These are phyloP conservation scores for Apomyelois bistriatella DNA, from an alignment of 2,888 invertebrate genomes.

Conservation along the genomic window DNA sequence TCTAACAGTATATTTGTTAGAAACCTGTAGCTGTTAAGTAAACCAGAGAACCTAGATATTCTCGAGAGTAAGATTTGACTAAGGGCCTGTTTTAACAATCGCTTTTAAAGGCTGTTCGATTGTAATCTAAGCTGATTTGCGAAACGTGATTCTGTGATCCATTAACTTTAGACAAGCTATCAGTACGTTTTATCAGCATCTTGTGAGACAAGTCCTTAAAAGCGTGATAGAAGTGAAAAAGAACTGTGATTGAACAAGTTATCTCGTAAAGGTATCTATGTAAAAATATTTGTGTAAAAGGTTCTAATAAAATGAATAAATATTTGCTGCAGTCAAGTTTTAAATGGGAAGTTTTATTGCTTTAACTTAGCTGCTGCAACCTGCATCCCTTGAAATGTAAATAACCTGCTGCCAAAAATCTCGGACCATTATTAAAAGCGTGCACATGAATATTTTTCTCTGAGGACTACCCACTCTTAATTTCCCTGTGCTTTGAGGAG, in stretches of 20 bases:
- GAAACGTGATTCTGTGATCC: no score
- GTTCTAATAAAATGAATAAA: background rate
- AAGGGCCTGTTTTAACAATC: no score
- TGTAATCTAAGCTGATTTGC: background rate
- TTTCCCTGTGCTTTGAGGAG: no score
- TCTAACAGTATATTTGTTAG: background rate
- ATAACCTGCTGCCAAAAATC: no score
- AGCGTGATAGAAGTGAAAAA: background rate
- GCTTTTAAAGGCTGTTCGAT: no score
- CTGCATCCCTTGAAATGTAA: background rate
- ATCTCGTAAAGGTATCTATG: background rate
- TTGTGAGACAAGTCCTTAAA: no score
- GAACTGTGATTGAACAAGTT: slow-evolving; percentile 8
- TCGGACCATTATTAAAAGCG: no score
- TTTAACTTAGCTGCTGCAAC: background rate
- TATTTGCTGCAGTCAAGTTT: slow-evolving; percentile 4
- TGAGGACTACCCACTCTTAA: no score
- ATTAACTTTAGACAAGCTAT: no score
- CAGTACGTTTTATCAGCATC: no score
- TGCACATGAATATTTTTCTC: no score
- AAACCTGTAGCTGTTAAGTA: background rate
- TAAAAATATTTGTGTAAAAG: background rate
- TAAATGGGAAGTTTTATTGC: background rate
- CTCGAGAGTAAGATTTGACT: background rate
- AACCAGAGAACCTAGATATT: background rate